Percentiles rank a stretch among this genome's conserved stretches.
Evolutionary conservation across 2,888 invertebrate species (phyloP).

Genomic region (Vanessa cardui): DNA sequence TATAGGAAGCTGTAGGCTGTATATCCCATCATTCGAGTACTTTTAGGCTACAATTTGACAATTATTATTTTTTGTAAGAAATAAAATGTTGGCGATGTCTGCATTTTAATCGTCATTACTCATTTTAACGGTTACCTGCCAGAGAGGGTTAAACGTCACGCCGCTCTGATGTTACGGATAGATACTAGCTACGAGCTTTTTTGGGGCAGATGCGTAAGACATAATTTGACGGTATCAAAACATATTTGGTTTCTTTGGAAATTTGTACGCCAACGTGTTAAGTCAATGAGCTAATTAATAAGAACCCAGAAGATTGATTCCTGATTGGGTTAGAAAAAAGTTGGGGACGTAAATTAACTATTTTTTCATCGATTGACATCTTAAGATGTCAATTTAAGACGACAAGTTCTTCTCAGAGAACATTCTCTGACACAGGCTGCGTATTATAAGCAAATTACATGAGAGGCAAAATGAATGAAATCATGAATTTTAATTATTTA

Average conservation of each 20-base stretch:
- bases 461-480: no score
- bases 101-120: constrained; percentile 62
- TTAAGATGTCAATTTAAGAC: not conserved
- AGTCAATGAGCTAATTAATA: constrained; percentile 32
- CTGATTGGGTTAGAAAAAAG: constrained; percentile 17
- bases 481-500: no score
- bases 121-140: constrained; percentile 78
- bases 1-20: no score
- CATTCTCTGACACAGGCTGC: not conserved
- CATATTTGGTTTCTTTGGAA: constrained; percentile 58
- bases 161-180: constrained; percentile 67
- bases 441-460: no score
- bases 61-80: no score
- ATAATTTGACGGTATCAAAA: constrained; percentile 81
- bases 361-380: not conserved
- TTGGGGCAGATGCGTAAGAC: constrained; percentile 71
- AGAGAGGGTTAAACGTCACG: constrained; percentile 76
- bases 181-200: constrained; percentile 63
- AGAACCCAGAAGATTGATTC: constrained; percentile 31
- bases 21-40: no score
- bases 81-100: constrained; percentile 55
- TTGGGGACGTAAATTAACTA: not conserved
- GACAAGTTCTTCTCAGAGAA: no score
- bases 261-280: constrained; percentile 33
- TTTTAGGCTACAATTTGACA: no score